Conservation (phyloP, 2,113 vertebrate species). For the Carassius carassius region DNA sequence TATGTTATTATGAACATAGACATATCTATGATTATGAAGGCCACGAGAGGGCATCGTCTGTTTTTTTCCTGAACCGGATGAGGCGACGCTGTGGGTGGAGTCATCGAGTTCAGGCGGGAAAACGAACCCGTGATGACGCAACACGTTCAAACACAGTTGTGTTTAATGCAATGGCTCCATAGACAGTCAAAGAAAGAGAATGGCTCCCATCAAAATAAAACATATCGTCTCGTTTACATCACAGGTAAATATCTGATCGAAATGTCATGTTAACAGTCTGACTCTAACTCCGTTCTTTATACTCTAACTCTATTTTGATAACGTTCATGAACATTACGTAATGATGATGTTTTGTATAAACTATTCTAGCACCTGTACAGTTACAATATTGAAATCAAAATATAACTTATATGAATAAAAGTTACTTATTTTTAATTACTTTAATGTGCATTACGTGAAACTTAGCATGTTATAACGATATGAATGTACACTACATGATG, state of each 20-base stretch:
- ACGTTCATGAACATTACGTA: background rate
- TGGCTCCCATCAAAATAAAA: slow-evolving; percentile 72
- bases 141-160: background rate
- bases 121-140: slow-evolving; percentile 9
- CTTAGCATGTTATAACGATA: background rate
- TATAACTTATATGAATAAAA: too few relatives aligned
- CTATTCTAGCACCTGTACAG: too few relatives aligned
- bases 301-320: background rate
- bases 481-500: background rate
- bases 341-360: too few relatives aligned
- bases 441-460: background rate
- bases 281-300: background rate
- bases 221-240: slow-evolving; percentile 77
- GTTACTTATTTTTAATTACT: background rate
- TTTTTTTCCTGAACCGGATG: background rate
- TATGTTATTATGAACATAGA: background rate
- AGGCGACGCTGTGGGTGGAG: background rate
- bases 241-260: slow-evolving; percentile 65
- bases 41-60: background rate
- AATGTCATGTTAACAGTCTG: background rate
- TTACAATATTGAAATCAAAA: too few relatives aligned
- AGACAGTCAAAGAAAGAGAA: too few relatives aligned
- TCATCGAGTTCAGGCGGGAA: slow-evolving; percentile 15
- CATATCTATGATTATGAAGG: too few relatives aligned
- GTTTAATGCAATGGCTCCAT: slow-evolving; percentile 66